Evolutionary conservation across 2,888 invertebrate genomes (phyloP), one percentile per base, ranked within the genome.

Genomic region (Monochamus alternatus): DNA sequence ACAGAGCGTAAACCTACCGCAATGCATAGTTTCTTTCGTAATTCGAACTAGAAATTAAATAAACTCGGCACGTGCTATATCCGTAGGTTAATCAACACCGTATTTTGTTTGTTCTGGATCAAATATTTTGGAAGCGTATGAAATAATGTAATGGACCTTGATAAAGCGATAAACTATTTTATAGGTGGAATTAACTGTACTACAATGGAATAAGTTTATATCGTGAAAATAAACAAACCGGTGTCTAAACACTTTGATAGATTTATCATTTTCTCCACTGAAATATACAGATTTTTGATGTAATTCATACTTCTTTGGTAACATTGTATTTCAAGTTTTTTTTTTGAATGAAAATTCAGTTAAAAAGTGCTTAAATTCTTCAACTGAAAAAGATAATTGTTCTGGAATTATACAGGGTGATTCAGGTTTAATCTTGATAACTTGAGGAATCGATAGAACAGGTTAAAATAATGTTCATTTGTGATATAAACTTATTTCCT

Each of bases 1-100:
- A 72, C 72, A 72, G 60, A 51, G 73, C 73, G 47, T 60, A 51
- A 44, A 66, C 73, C 44, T 66, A 60, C 60, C 60, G 60, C 47
- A 59, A 59, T 73, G 67, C 63, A 73, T 55, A 30, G 60, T 32
- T 73, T 66, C 64, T 66, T 73, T 66, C 32, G 43, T 12, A 63
- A 10, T 67, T 38, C 52, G 51, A 65, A 73, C 62, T 60, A 66
- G 22, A 58, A 72, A 66, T 63, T 52, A 67, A 52, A 73, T 73
- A 55, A 67, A 63, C 55, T 47, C 38, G n/a, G 62, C 55, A 32
- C 32, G 31, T 73, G 62, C 60, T 67, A 22, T 32, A 67, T 67
- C 62, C 67, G 67, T 52, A 52, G 44, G 51, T 67, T 67, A 67
- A 67, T 73, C 66, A 73, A 65, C 47, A 51, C 12, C 38, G 14